Evolutionary conservation across 1,140 invertebrate genomes (phyloP), one percentile per base, ranked within the genome.

Genomic region (Rhopalosiphum padi): DNA sequence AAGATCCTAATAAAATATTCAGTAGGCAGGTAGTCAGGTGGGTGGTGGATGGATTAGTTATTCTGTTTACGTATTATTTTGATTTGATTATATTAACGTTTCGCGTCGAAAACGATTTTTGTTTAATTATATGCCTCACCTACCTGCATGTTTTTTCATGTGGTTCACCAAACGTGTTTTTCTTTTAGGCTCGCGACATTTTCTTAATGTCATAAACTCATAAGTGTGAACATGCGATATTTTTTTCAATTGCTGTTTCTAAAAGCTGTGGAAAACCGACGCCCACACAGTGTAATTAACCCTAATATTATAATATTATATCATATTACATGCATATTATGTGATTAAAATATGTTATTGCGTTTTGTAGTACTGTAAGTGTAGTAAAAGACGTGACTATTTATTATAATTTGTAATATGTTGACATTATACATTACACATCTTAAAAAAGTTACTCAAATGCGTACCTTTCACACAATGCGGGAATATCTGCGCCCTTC

Each of bases 1-100:
- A n/a, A 77, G n/a, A 77, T n/a, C 30, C 60, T 77, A n/a, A n/a
- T 77, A 77, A 77, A 51, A 77, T 77, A 77, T 77, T 77, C 60
- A 77, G 60, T 77, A 77, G 30, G 15, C 60, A 77, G 30, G 4
- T n/a, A 18, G 60, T 18, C 15, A 35, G 30, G 15, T n/a, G 15
- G 60, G 30, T 77, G 30, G 60, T 18, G 30, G 25, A 3, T 30
- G 60, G 30, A 15, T 77, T 77, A 30, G 30, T 30, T 77, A 77
- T 77, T n/a, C 15, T 77, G n/a, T 77, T n/a, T 68, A 77, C 60
- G 60, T 77, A 77, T 77, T n/a, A n/a, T 77, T 77, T 77, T n/a
- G 15, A n/a, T 68, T 68, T 68, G 60, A n/a, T 68, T 68, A 30
- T n/a, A 77, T 77, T n/a, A 77, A 77, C 60, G 30, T n/a, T 77